A percentile compares a stretch with the other conserved stretches of the same genome.
Evolutionary conservation across 2,888 invertebrate species (phyloP).

Genomic region (Dryococelus australis): DNA sequence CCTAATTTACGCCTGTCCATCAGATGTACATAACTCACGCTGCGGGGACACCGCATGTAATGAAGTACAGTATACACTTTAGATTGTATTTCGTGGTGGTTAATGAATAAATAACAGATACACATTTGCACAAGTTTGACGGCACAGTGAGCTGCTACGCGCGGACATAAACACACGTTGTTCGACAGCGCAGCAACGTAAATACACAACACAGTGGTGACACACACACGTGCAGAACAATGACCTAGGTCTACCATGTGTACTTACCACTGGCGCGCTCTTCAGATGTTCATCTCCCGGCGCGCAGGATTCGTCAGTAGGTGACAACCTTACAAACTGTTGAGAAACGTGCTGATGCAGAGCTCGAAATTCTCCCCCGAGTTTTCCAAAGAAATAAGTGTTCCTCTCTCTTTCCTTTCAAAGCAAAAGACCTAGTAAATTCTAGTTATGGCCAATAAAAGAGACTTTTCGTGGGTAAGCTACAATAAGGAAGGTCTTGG

Average conservation of each 20-base stretch:
- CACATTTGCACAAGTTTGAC: too few relatives aligned
- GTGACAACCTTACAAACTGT: not conserved
- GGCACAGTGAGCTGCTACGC: too few relatives aligned
- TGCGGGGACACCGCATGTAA: too few relatives aligned
- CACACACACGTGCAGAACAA: not conserved
- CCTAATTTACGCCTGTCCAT: too few relatives aligned
- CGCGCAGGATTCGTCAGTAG: not conserved
- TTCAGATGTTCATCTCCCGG: not conserved
- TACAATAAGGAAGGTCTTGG: conserved; percentile 27
- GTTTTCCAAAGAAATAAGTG: not conserved
- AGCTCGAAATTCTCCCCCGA: not conserved
- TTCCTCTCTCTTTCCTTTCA: not conserved
- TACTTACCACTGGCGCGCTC: not conserved
- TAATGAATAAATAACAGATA: not conserved
- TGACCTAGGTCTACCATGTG: not conserved
- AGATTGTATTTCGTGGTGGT: too few relatives aligned
- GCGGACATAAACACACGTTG: too few relatives aligned
- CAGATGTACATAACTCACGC: too few relatives aligned
- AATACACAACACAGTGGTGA: not conserved
- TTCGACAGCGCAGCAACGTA: not conserved
- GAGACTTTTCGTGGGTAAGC: conserved; percentile 30
- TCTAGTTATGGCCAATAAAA: conserved; percentile 34
- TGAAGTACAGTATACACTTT: too few relatives aligned
- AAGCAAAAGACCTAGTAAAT: conserved; percentile 27
- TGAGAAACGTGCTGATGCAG: not conserved